phyloP scores from a whole-genome alignment of 1,140 invertebrate species.

The Metopolophium dirhodum region DNA sequence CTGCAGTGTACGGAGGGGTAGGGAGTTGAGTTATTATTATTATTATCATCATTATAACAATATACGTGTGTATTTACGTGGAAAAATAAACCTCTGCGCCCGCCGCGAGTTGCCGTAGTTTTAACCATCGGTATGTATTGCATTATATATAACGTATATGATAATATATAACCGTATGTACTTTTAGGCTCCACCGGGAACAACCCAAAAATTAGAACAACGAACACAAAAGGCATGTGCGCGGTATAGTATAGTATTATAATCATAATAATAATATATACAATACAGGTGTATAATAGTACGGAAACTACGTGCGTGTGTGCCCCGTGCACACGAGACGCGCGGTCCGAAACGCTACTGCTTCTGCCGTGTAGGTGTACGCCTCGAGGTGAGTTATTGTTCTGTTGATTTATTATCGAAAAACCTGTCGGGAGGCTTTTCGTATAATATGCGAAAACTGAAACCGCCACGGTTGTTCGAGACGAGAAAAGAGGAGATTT shows the following conservation, averaged over 20 bases:
- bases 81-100: not conserved
- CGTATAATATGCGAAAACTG: slow-evolving; percentile 44
- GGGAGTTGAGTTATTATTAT: not conserved
- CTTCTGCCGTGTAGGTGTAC: not conserved
- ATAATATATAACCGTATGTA: not conserved
- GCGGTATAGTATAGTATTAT: not conserved
- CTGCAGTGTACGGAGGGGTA: too few species aligned
- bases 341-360: not conserved
- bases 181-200: not conserved
- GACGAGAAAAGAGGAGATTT: slow-evolving; percentile 1
- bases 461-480: not conserved
- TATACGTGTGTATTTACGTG: not conserved
- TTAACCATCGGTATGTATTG: not conserved
- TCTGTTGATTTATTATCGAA: slow-evolving; percentile 56
- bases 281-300: not conserved
- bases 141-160: not conserved
- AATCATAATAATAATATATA: slow-evolving; percentile 1
- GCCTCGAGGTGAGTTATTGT: slow-evolving; percentile 44
- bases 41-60: not conserved
- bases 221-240: not conserved
- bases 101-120: not conserved
- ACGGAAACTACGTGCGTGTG: not conserved
- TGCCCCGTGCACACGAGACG: not conserved
- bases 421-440: slow-evolving; percentile 51
- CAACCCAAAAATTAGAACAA: slow-evolving; percentile 26